Base-by-base conservation (phyloP, 2,797 vertebrate species). In the Catamblyrhynchus diadema region DNA sequence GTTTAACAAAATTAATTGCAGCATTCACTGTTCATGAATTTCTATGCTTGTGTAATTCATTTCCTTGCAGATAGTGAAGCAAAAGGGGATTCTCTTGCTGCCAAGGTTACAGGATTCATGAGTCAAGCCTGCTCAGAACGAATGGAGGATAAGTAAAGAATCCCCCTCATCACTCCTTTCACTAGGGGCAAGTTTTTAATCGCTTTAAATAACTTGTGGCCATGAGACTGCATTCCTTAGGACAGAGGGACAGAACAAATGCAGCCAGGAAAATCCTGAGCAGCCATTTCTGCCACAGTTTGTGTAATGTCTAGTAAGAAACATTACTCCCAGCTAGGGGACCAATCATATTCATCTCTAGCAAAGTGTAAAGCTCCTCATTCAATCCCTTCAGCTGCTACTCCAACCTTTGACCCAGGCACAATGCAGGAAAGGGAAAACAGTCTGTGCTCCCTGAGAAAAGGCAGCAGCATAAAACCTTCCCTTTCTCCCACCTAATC, bases 1-100 rank as follows among this genome's bases (percentile, higher is more conserved):
- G 65, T 96, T 94, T 86, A 96, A 90, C 70, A 94, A 94, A 96
- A 96, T 94, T 96, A 97, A 97, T 96, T 96, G 94, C 87, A 81
- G 85, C 57, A 84, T 95, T 96, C 93, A 94, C 84, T 13, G 6
- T 90, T 89, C 90, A 82, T 89, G 83, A 95, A 95, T 96, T 96
- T 89, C 93, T 92, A 60, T 53, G 85, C 95, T 64, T 27, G 45
- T 90, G 81, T 74, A 95, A 97, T 92, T 96, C 81, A 89, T 94
- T 96, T 96, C 67, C 87, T 85, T 56, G 75, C 70, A 78, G 93
- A 96, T 35, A 94, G 89, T 20, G 82, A 94, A 94, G 84, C 67
- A 96, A 78, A 78, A 78, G 84, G 73, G 81, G 82, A 79, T 82
- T 89, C 70, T 96, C 78, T 56, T 72, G 87, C 95, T 95, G 94